Base-by-base conservation (phyloP, 1,140 invertebrate species). In the Drosophila setifemur region DNA sequence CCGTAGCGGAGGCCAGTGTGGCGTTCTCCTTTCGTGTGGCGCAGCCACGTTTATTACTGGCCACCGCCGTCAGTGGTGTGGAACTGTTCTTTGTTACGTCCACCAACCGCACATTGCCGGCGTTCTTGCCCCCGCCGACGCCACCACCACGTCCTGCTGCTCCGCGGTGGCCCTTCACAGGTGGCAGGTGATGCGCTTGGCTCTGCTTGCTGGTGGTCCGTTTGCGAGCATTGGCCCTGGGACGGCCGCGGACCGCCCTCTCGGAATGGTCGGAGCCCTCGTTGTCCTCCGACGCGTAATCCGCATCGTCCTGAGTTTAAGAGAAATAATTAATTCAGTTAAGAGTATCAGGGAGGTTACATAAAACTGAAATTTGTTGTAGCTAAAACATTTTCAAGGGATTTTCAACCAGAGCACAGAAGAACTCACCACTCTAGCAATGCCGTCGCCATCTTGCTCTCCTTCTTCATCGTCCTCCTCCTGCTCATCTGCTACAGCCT, bases 21-120 rank as follows among this genome's bases (percentile, higher is more conserved):
- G 57, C 64, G 25, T 68, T 63, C 12, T 69, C 68, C 40, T 76
- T 89, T 19, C 73, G 81, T 43, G 77, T 86, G 60, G 67, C 76
- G 48, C 75, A 69, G 67, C 88, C 82, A 78, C 79, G 83, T 71
- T 89, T 88, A 54, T 68, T 85, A 40, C 61, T 61, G 18, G 71
- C 82, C 14, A 86, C 76, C 11, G 82, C 28, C 19, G 81, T 72
- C 14, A 85, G 43, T 11, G 81, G 72, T 33, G 60, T 82, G 6
- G 53, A 40, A 8, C 61, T 42, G 33, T 16, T 19, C 31, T 64
- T 69, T 35, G 18, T 60, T 37, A 53, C 48, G 37, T 60, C 28
- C n/a, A 19, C 61, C 2, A 54, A 11, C 11, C 39, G 26, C 5
- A 44, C 26, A 21, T 21, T 28, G 7, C n/a, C 45, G 9, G 26